A percentile compares a stretch with the other conserved stretches of the same genome.
Evolutionary conservation across 2,113 vertebrate species (phyloP).

Genomic region (Typhlomys cinereus): DNA sequence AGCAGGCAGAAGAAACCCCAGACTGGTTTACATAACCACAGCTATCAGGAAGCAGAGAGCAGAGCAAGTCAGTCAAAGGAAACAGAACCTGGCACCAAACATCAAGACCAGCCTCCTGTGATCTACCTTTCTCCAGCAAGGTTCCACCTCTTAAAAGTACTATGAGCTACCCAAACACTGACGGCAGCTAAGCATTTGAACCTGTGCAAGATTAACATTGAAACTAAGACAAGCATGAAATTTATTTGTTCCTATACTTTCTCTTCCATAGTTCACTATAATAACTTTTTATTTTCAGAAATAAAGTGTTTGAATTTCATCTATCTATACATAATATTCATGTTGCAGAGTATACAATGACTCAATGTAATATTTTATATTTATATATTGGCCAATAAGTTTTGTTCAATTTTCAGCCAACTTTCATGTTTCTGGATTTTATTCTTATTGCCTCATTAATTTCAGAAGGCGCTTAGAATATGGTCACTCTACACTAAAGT

Average conservation of each 20-base stretch:
- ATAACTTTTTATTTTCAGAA: background rate
- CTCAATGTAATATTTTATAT: background rate
- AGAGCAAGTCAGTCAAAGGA: too few relatives aligned
- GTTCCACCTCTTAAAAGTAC: too few relatives aligned
- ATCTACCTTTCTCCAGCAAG: too few relatives aligned
- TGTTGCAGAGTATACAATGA: background rate
- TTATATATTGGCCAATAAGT: background rate
- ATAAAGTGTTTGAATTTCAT: background rate
- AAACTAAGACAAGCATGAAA: too few relatives aligned
- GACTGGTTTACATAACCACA: too few relatives aligned
- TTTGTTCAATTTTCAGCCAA: background rate
- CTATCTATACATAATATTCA: background rate
- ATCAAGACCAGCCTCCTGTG: too few relatives aligned
- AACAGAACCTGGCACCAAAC: too few relatives aligned
- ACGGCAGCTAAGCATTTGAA: too few relatives aligned
- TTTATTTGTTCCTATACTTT: background rate
- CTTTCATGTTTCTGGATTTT: background rate
- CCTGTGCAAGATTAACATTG: too few relatives aligned
- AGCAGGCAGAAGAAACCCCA: too few relatives aligned
- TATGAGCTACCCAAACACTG: too few relatives aligned
- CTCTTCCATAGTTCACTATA: background rate
- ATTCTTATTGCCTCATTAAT: background rate
- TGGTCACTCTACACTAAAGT: background rate
- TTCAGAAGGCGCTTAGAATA: background rate
- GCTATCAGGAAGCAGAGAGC: too few relatives aligned